Percentiles rank a stretch among this genome's conserved stretches.
phyloP scores from a whole-genome alignment of 2,888 invertebrate species.

The Pristionchus entomophagus region DNA sequence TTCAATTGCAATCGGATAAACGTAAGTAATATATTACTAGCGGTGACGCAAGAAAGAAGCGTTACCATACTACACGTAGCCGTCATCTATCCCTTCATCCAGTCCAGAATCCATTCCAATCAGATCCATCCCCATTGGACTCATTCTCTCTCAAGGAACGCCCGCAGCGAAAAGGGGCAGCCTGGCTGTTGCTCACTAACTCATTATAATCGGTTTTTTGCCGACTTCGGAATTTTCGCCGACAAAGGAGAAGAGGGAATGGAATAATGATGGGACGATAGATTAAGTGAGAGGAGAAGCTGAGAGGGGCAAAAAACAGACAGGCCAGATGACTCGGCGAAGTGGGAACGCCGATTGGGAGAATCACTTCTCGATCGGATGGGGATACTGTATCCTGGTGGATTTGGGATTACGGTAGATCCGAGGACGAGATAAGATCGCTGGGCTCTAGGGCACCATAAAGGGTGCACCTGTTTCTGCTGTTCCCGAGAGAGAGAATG shows the following conservation, averaged over 20 bases:
- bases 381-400: no score
- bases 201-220: slow-evolving; percentile 21
- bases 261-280: slow-evolving; percentile 37
- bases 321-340: not conserved
- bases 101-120: not conserved
- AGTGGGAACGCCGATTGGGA: not conserved
- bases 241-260: slow-evolving; percentile 21
- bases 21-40: no score
- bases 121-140: not conserved
- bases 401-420: slow-evolving; percentile 21
- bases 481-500: not conserved
- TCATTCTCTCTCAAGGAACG: not conserved
- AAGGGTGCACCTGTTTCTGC: slow-evolving; percentile 34
- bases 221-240: not conserved
- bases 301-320: not conserved
- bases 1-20: no score
- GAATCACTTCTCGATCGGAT: not conserved
- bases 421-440: not conserved
- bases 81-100: not conserved
- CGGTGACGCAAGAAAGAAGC: no score
- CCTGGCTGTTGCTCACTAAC: not conserved
- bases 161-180: not conserved
- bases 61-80: no score
- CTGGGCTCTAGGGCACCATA: slow-evolving; percentile 10
- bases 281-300: slow-evolving; percentile 2